A percentile compares a stretch with the other conserved stretches of the same genome.
These are phyloP conservation scores for Neotoxoptera formosana DNA, from an alignment of 1,140 invertebrate species.

Conservation along the genomic window DNA sequence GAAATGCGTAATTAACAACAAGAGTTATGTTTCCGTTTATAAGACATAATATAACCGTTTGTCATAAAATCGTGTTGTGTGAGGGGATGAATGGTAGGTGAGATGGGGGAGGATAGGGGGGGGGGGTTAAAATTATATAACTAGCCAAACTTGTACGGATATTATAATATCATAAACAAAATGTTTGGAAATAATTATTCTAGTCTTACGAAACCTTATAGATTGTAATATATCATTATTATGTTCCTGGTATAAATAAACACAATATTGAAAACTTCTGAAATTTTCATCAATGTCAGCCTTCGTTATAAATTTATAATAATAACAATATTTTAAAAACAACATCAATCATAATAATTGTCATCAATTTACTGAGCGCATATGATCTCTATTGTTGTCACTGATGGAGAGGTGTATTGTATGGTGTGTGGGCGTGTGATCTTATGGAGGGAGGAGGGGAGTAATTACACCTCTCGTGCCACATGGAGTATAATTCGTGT, in stretches of 20 bases:
- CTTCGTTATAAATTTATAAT: background rate
- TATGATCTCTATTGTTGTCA: background rate
- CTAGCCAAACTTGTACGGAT: background rate
- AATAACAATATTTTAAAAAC: background rate
- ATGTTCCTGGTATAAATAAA: background rate
- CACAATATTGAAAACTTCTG: background rate
- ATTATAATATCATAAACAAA: background rate
- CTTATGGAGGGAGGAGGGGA: background rate
- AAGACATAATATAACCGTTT: background rate
- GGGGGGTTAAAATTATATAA: background rate
- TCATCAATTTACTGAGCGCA: background rate
- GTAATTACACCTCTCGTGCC: background rate
- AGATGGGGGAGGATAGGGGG: too few species aligned
- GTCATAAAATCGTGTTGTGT: background rate
- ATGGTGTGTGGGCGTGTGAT: background rate
- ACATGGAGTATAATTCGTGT: too few species aligned
- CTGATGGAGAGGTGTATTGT: background rate
- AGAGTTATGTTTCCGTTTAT: background rate
- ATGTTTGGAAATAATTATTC: background rate
- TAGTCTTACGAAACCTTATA: background rate
- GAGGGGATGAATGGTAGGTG: background rate
- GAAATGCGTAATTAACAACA: background rate
- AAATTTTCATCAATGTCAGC: background rate
- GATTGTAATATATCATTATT: background rate
- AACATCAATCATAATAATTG: conserved; percentile 17